Base-by-base conservation (phyloP, 2,888 invertebrate species). In the Drosophila stalkeri region DNA sequence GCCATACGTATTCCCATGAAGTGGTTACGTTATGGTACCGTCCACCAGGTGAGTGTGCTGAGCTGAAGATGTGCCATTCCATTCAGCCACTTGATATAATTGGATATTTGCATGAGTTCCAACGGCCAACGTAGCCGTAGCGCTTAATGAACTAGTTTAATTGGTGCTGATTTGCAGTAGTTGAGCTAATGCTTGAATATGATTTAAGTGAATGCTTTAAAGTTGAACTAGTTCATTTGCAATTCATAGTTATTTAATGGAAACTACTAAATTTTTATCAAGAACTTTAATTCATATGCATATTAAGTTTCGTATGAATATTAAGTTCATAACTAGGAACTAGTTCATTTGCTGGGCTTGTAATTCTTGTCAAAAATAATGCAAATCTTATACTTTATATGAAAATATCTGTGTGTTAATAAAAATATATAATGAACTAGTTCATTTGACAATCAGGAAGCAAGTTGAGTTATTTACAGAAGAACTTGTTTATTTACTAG, bases 11-110 rank as follows among this genome's bases (percentile, higher is more conserved):
- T 94, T 98, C 98, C 16, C 98, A 99, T 93, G 99, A 99, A 94
- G 98, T 98, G 66, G 99, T 99, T 82, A 99, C 99, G 75, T 94
- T 99, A 77, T 99, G 99, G 99, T 99, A 99, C 93, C 95, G 99
- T 92, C 99, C 99, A 72, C 99, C 99, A 68, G 95, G 95, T 95
- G 80, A 92, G 84, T 75, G 47, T 5, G 5, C 27, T 6, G 27
- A 27, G 27, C 31, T 12, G n/a, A 31, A 31, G 31, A 31, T 31
- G n/a, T 49, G 49, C 9, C 37, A n/a, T 14, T 11, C 11, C 37
- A 27, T 14, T 16, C 39, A n/a, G 1, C 23, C 20, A 11, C 54
- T 51, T 18, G 41, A 56, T 31, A 37, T 56, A 18, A 18, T 55
- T 56, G 55, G 18, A 31, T 43, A 41, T 41, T 31, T 31, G 27